Evolutionary conservation across 1,140 invertebrate species (phyloP).

Genomic region (Probaryconus sp.): DNA sequence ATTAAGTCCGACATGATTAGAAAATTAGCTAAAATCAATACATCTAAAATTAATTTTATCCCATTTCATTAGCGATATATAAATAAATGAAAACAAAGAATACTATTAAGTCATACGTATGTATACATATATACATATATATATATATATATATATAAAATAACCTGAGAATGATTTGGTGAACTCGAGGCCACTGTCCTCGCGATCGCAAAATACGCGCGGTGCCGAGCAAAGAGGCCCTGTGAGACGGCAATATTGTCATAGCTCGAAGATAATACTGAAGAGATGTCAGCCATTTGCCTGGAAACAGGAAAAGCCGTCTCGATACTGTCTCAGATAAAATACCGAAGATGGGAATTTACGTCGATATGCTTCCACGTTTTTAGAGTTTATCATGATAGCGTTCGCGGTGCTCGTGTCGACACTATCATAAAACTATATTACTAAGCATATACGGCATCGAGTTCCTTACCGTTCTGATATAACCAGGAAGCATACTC

Average conservation of each 20-base stretch:
- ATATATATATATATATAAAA: too few species aligned
- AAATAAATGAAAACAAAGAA: too few species aligned
- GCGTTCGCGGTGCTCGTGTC: slow-evolving; percentile 19
- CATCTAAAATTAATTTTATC: too few species aligned
- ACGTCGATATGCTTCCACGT: slow-evolving; percentile 43
- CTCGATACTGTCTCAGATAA: slow-evolving; percentile 58
- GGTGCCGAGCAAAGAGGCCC: slow-evolving; percentile 79
- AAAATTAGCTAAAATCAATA: too few species aligned
- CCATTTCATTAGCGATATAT: too few species aligned
- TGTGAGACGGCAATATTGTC: slow-evolving; percentile 76
- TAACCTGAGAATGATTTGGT: slow-evolving; percentile 82
- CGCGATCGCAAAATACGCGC: slow-evolving; percentile 80
- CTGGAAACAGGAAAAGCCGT: slow-evolving; percentile 65
- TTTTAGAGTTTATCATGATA: slow-evolving; percentile 58
- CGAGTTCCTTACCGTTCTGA: slow-evolving; percentile 79
- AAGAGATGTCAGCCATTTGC: slow-evolving; percentile 76
- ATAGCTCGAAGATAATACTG: slow-evolving; percentile 82
- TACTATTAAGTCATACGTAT: too few species aligned
- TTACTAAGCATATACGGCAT: slow-evolving; percentile 35
- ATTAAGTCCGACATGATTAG: too few species aligned
- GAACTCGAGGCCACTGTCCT: slow-evolving; percentile 82
- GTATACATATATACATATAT: too few species aligned
- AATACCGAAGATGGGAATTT: slow-evolving; percentile 53
- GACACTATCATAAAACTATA: slow-evolving; percentile 46
- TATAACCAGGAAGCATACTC: slow-evolving; percentile 84